A percentile compares a stretch with the other conserved stretches of the same genome.
phyloP scores from a whole-genome alignment of 2,113 vertebrate species.

The Rhizomys pruinosus region DNA sequence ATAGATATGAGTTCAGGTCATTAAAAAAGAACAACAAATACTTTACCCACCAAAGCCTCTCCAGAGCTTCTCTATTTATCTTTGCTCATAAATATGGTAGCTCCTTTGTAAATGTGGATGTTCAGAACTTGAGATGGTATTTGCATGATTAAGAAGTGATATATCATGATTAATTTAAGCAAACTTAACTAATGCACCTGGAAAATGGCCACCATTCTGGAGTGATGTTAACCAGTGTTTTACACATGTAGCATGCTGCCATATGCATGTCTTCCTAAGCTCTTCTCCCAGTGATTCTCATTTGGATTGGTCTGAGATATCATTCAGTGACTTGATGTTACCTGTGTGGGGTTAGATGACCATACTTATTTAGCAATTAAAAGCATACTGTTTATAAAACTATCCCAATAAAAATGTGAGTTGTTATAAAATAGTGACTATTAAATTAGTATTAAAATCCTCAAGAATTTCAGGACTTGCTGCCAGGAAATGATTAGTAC shows the following conservation, averaged over 20 bases:
- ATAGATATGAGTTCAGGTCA: no score
- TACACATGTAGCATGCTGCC: background rate
- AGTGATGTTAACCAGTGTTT: background rate
- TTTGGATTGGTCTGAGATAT: background rate
- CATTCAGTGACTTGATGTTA: background rate
- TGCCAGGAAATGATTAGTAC: background rate
- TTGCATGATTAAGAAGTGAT: background rate
- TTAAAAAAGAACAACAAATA: background rate
- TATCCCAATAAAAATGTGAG: background rate
- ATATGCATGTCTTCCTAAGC: background rate
- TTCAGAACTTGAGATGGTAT: background rate
- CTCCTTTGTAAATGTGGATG: background rate
- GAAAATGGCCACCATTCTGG: background rate
- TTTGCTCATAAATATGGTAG: background rate
- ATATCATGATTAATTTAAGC: slow-evolving; percentile 4
- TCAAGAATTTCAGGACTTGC: background rate
- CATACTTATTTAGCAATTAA: background rate
- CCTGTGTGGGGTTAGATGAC: background rate
- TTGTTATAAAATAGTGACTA: background rate
- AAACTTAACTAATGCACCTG: background rate
- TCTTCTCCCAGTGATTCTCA: background rate
- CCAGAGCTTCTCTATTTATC: background rate
- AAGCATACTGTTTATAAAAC: background rate
- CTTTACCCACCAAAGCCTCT: background rate
- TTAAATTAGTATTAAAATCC: background rate